Base-by-base conservation (phyloP, 2,888 invertebrate species). In the Leucophenga montana region DNA sequence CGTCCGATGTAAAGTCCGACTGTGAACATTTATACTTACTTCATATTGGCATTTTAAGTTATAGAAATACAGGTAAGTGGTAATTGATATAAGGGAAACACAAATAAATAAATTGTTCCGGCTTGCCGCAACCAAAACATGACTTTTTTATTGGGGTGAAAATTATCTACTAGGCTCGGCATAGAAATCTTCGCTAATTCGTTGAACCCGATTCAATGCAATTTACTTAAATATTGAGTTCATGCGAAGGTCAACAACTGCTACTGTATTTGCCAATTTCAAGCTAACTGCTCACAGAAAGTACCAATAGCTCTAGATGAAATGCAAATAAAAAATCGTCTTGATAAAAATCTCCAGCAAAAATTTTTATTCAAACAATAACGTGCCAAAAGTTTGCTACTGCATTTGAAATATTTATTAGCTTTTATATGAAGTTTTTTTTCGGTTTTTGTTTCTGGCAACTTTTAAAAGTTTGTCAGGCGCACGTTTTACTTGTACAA, bases 361-460 rank as follows among this genome's bases (percentile, higher is more conserved):
- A 69, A 70, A 75, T 76, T 75, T 73, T 73, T 72, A 80, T 77
- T 78, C 82, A 75, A 81, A 79, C 81, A 79, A 81, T 84, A 85
- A 85, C 85, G 85, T 85, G 85, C 85, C 83, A 85, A 86, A 86
- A 86, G 80, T 78, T 84, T 78, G 87, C 86, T 86, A 86, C 86
- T 85, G 87, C 85, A 85, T 79, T 84, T 87, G 82, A 82, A 82
- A 82, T 81, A 80, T 81, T 84, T 80, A 80, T 67, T 82, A 80
- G 53, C 50, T 22, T 64, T 62, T 46, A 46, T 62, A 56, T 71
- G 72, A 71, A 71, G 71, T 75, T 74, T 66, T 74, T 73, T 67
- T 48, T 53, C 27, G 69, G 54, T 67, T 56, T 68, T 67, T 22
- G 59, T 65, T 59, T 73, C 57, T 57, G 57, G 20, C 57, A 61